Base-by-base conservation (phyloP, 1,140 invertebrate genomes). In the Bombus turneri region DNA sequence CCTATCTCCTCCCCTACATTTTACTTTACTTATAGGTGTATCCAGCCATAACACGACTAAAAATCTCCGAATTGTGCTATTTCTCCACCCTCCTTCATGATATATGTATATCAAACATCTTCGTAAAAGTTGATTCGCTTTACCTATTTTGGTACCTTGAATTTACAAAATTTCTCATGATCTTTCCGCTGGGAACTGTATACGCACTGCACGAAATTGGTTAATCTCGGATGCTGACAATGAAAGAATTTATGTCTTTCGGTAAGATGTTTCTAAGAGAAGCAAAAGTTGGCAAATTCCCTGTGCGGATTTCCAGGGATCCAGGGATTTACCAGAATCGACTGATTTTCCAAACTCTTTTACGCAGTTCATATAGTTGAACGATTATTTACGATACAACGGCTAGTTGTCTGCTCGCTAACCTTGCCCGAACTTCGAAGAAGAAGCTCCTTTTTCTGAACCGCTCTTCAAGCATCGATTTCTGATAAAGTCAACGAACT, bases 401-500 rank as follows among this genome's bases (percentile, higher is more conserved):
- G 53, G 28, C 34, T 76, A 66, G 47, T 83, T 66, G 71, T 57
- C 68, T 73, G 73, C 87, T 87, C 87, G 87, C 88, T 89, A 89
- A 88, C 88, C 84, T 80, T 84, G 77, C 43, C 68, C 76, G 72
- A 39, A 76, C 39, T 37, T n/a, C 37, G 47, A 85, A 69, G 77
- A 86, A 81, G 76, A 47, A 68, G 72, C 77, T 71, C 25, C 73
- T 90, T 79, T 83, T 88, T 90, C 78, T 75, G 80, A 31, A 34
- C 31, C 47, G 37, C n/a, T 25, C 28, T 84, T 64, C 47, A n/a
- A 22, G 57, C 75, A 90, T 90, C 86, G 89, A 91, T 91, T 91
- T 91, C 85, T 87, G 76, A 87, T 87, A 83, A 89, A 88, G 89
- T 89, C 87, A 87, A 91, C 69, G 86, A 91, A 89, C 90, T 86